These are phyloP conservation scores for Parus major DNA, from an alignment of 2,113 vertebrate genomes.

Conservation along the genomic window DNA sequence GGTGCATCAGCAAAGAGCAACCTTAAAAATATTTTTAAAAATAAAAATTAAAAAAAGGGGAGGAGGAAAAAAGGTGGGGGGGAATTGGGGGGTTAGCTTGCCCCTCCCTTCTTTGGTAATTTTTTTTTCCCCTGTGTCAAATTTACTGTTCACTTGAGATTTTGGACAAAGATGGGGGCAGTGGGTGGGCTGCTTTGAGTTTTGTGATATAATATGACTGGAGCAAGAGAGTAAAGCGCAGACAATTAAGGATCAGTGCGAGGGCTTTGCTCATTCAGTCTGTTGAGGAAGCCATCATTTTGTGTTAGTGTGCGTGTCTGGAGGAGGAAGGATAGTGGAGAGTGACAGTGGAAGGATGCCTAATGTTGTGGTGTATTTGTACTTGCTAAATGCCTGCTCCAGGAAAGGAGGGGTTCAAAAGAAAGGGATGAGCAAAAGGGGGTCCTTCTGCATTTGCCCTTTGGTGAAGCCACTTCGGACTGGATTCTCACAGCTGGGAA, in stretches of 20 bases:
- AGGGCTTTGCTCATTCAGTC: conserved; percentile 56
- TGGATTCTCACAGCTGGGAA: not conserved
- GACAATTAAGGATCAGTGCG: conserved; percentile 46
- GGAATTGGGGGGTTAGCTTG: not conserved
- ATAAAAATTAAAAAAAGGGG: not conserved
- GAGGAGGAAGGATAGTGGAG: conserved; percentile 45
- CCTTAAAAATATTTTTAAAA: not conserved
- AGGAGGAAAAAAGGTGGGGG: not conserved
- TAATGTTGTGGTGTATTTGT: conserved; percentile 13
- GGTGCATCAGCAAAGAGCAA: conserved; percentile 15
- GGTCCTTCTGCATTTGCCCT: not conserved
- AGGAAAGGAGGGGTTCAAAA: not conserved
- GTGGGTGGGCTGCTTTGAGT: conserved; percentile 61
- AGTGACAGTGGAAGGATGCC: conserved; percentile 57
- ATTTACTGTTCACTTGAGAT: conserved; percentile 45
- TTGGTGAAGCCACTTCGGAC: not conserved
- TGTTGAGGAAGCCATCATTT: conserved; percentile 70
- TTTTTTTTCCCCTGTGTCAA: not conserved
- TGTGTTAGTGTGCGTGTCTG: conserved; percentile 49
- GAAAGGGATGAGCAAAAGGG: not conserved
- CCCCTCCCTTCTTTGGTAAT: conserved; percentile 30
- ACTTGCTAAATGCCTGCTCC: conserved; percentile 6
- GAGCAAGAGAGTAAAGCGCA: conserved; percentile 1
- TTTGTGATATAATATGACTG: conserved; percentile 33
- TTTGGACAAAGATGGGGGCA: conserved; percentile 51